Base-by-base conservation (phyloP, 2,113 vertebrate genomes). In the Ameiurus melas region DNA sequence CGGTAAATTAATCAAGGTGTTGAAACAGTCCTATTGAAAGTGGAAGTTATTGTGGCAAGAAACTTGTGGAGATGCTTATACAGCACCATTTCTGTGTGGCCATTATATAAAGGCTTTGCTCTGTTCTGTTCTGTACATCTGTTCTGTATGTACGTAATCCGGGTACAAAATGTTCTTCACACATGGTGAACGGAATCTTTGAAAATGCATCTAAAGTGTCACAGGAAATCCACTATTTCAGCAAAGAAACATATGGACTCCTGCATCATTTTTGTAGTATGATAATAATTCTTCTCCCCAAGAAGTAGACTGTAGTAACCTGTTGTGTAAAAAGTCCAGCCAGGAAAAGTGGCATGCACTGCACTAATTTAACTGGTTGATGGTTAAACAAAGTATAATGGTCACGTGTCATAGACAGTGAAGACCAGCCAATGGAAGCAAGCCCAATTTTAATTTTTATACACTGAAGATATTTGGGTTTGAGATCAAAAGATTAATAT, bases 1-100 rank as follows among this genome's bases (percentile, higher is more conserved):
- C 16, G 25, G 86, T 53, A 85, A 88, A 88, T 71, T 90, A 86
- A 87, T 85, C 19, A 60, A 82, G 70, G 77, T 73, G 87, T 85
- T 90, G 33, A 84, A 55, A 36, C 88, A 70, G 55, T 68, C 33
- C 79, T 87, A n/a, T 64, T 71, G 77, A 75, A 90, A 68, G 78
- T 66, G n/a, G 73, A 27, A 83, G 55, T 87, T 47, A 78, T 43
- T 82, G 86, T 64, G 30, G 85, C 78, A 62, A 83, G 77, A 68
- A 87, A 36, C 25, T 77, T 81, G 75, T 77, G 68, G 47, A 86
- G 86, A 77, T 43, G 77, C 39, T 83, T 86, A 57, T 16, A 66
- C 39, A 62, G 80, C 84, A 66, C 25, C 66, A 39, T 55, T 83
- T 51, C 1, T 0, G 10, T 13, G 25, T 17, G 75, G 25, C 51